A percentile compares a stretch with the other conserved stretches of the same genome.
Conservation (phyloP, 2,113 vertebrate genomes). For the Calonectris borealis region DNA sequence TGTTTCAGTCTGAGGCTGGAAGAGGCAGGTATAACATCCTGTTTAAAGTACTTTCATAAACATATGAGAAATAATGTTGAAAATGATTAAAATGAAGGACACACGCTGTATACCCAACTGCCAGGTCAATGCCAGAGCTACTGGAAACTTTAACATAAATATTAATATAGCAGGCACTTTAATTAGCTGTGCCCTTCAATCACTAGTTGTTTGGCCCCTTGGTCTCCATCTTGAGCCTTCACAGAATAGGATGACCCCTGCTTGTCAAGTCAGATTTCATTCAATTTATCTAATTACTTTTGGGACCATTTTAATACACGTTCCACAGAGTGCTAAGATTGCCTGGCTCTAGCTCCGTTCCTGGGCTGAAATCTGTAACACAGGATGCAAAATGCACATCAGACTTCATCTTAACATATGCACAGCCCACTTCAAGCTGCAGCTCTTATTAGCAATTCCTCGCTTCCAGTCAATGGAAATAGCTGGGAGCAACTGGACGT, state of each 20-base stretch:
- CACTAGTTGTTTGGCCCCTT: constrained; percentile 51
- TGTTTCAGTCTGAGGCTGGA: not conserved
- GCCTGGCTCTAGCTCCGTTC: not conserved
- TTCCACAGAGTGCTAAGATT: not conserved
- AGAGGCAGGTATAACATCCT: not conserved
- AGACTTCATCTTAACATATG: not conserved
- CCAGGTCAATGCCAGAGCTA: constrained; percentile 46
- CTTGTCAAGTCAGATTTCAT: constrained; percentile 57
- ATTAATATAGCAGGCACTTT: constrained; percentile 62
- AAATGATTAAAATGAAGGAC: constrained; percentile 58
- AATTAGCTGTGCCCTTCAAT: constrained; percentile 64
- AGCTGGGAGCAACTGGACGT: not conserved
- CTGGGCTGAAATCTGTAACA: not conserved
- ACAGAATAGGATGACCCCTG: constrained; percentile 38
- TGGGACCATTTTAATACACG: constrained; percentile 6
- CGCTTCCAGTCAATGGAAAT: not conserved
- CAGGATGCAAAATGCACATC: not conserved
- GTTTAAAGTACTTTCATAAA: not conserved
- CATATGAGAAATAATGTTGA: constrained; percentile 15
- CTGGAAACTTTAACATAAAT: constrained; percentile 62
- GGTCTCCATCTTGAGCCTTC: constrained; percentile 51
- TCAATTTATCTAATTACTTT: constrained; percentile 63
- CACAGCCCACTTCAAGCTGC: not conserved
- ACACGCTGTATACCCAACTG: constrained; percentile 36
- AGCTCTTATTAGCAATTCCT: not conserved